Evolutionary conservation across 2,888 invertebrate genomes (phyloP), one percentile per base, ranked within the genome.

Genomic region (Limnephilus rhombicus): DNA sequence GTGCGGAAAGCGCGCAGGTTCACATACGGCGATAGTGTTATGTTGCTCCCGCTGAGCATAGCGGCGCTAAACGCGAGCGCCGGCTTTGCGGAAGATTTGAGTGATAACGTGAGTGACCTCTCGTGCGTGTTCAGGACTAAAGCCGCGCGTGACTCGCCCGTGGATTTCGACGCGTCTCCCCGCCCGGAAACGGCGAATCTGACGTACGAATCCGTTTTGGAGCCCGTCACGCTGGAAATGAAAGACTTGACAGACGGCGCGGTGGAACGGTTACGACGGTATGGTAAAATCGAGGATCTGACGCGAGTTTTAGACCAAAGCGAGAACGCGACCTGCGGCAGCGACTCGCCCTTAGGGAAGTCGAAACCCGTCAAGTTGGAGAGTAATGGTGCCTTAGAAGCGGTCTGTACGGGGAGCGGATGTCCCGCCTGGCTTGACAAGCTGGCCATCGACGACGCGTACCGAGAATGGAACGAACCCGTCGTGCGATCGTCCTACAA

Each of bases 391-490:
- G 93, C 92, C 91, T 92, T 93, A 92, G 92, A 93, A 80, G 81
- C 90, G 90, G 88, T 88, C 45, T 92, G 92, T 88, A 31, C 90
- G 83, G 90, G 88, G 31, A 53, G 80, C 85, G 94, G 92, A 92
- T 94, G 89, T 92, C 93, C 85, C 93, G 88, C 45, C 53, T 93
- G 94, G 92, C 94, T 95, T 41, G 95, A 95, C 53, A 95, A 96
- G 81, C 96, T 96, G 11, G 82, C 88, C 37, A 94, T 95, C 4
- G 94, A 95, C 3, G 92, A 93, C 29, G 96, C 96, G 94, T 99
- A 99, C 96, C 97, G 98, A 94, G 98, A 99, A 96, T 99, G 99
- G 99, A 98, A 99, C 95, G 98, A 99, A 96, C 98, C 98, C 95
- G 97, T 98, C 94, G 97, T 98, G 94, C 96, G 97, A 94, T 96